A percentile compares a stretch with the other conserved stretches of the same genome.
Evolutionary conservation across 2,797 vertebrate species (phyloP).

Genomic region (Esox masquinongy): DNA sequence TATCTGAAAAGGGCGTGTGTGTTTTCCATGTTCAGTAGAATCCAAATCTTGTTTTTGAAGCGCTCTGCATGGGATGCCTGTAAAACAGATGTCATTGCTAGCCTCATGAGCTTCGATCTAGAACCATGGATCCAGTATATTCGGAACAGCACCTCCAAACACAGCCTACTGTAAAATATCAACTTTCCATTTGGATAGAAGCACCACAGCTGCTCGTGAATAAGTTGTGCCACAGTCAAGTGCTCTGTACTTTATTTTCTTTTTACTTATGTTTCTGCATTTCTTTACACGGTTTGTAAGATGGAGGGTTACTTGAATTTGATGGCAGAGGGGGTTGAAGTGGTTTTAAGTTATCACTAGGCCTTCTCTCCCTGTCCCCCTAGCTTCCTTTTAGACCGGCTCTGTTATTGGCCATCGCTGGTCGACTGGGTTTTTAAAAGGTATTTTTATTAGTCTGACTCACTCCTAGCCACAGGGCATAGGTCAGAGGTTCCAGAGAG

Average conservation of each 20-base stretch:
- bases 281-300: constrained; percentile 43
- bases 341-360: constrained; percentile 55
- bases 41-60: not conserved
- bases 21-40: not conserved
- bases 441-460: constrained; percentile 69
- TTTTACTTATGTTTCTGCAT: constrained; percentile 50
- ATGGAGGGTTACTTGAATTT: constrained; percentile 55
- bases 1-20: constrained; percentile 10
- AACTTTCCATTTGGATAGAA: not conserved
- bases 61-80: not conserved
- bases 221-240: constrained; percentile 36
- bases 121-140: not conserved
- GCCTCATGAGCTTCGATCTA: not conserved
- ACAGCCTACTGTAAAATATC: not conserved
- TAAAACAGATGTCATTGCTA: not conserved
- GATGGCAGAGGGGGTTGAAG: constrained; percentile 60
- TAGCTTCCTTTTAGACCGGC: constrained; percentile 41
- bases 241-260: constrained; percentile 48
- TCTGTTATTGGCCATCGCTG: constrained; percentile 63
- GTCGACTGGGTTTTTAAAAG: constrained; percentile 65
- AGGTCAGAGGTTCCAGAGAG: constrained; percentile 68
- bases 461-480: constrained; percentile 68
- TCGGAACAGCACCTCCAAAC: not conserved
- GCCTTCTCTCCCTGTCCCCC: constrained; percentile 47
- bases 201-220: not conserved